Conservation (phyloP, 2,113 vertebrate species). For the Petroica traversi region DNA sequence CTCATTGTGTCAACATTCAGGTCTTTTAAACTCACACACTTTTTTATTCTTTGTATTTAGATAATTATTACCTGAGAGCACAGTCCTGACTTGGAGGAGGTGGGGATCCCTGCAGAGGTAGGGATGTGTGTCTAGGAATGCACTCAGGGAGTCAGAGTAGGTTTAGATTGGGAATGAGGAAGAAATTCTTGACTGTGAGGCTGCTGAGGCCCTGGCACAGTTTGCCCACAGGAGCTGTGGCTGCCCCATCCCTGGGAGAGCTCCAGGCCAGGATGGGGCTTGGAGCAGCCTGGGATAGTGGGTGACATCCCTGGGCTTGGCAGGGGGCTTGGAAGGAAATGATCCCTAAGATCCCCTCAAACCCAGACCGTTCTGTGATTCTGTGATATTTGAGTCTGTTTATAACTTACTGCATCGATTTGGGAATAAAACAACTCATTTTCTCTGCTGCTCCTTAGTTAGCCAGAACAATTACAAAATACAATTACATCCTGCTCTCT, state of each 20-base stretch:
- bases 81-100: background rate
- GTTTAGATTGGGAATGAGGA: background rate
- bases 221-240: background rate
- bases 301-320: background rate
- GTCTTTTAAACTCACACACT: background rate
- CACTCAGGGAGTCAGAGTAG: background rate
- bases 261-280: background rate
- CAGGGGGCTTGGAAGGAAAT: background rate
- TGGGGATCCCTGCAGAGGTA: background rate
- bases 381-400: background rate
- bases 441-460: background rate
- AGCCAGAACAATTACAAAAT: background rate
- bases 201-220: background rate
- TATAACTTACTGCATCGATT: background rate
- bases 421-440: slow-evolving; percentile 11
- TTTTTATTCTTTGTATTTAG: background rate
- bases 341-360: background rate
- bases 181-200: background rate
- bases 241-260: background rate
- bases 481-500: background rate
- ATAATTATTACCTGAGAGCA: background rate
- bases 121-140: background rate
- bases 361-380: background rate
- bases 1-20: background rate
- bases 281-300: background rate